Conservation (phyloP, 2,888 invertebrate species). For the Brenthis hecate region DNA sequence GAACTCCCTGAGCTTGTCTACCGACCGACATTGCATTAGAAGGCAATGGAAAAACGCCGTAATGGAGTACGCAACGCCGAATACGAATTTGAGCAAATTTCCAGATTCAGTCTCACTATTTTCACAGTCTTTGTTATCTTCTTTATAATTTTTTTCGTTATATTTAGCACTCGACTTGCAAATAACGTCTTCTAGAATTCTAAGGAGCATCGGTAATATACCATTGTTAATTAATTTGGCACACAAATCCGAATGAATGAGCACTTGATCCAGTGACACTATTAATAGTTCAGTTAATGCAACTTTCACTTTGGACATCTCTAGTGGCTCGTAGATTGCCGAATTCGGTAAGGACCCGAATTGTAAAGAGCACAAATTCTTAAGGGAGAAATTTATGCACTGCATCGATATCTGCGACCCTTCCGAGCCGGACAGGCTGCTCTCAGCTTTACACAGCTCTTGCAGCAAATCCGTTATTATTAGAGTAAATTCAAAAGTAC, state of each 20-base stretch:
- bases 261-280: constrained; percentile 80
- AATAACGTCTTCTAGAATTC: constrained; percentile 81
- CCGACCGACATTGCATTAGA: constrained; percentile 77
- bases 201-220: constrained; percentile 83
- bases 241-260: constrained; percentile 77
- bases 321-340: constrained; percentile 53
- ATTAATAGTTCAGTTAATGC: constrained; percentile 82
- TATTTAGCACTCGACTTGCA: constrained; percentile 62
- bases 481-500: constrained; percentile 80
- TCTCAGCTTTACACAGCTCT: constrained; percentile 78
- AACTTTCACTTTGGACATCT: constrained; percentile 78
- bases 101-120: constrained; percentile 70
- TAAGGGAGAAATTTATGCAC: constrained; percentile 83
- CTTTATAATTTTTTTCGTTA: constrained; percentile 41
- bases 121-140: constrained; percentile 41
- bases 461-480: constrained; percentile 82
- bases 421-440: constrained; percentile 75
- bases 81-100: constrained; percentile 82
- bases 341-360: constrained; percentile 76
- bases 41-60: constrained; percentile 83
- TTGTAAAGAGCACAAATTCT: constrained; percentile 83
- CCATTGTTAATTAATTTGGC: constrained; percentile 83
- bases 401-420: constrained; percentile 82
- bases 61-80: constrained; percentile 82
- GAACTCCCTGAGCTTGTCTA: constrained; percentile 80